Conservation (phyloP, 2,113 vertebrate species). For the Microcebus ravelobensis region DNA sequence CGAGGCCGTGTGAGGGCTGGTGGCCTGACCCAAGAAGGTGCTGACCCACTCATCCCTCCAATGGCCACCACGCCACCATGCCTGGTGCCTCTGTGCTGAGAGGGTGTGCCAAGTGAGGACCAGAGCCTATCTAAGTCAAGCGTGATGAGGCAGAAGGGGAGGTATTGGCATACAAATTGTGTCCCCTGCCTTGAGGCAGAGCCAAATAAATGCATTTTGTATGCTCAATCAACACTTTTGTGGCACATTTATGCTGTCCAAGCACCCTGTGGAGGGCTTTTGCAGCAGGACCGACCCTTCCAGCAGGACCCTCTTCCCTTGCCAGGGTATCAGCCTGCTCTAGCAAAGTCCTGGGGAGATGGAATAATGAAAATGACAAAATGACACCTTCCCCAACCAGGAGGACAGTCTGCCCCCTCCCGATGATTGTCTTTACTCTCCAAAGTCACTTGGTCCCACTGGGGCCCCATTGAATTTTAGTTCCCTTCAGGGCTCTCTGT, state of each 20-base stretch:
- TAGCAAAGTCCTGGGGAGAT: neutral
- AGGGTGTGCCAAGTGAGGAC: neutral
- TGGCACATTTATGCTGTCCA: neutral
- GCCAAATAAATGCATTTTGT: neutral
- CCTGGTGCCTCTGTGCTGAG: neutral
- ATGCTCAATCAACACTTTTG: neutral
- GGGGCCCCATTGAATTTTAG: neutral
- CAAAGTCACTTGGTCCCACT: neutral
- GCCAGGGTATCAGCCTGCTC: neutral
- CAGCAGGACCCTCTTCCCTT: neutral
- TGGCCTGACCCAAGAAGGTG: neutral
- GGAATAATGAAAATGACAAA: neutral
- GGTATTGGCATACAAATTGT: neutral
- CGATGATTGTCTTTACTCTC: fast-evolving
- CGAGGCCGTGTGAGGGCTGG: neutral
- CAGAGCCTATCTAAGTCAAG: neutral
- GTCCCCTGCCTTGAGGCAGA: neutral
- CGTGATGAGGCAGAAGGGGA: neutral
- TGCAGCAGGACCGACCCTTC: neutral
- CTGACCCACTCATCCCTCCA: neutral
- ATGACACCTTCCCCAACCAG: neutral
- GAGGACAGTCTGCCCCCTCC: neutral
- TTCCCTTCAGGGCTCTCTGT: neutral
- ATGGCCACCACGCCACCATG: neutral
- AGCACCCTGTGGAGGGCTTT: neutral